phyloP scores from a whole-genome alignment of 2,113 vertebrate genomes.

The Lepisosteus oculatus region DNA sequence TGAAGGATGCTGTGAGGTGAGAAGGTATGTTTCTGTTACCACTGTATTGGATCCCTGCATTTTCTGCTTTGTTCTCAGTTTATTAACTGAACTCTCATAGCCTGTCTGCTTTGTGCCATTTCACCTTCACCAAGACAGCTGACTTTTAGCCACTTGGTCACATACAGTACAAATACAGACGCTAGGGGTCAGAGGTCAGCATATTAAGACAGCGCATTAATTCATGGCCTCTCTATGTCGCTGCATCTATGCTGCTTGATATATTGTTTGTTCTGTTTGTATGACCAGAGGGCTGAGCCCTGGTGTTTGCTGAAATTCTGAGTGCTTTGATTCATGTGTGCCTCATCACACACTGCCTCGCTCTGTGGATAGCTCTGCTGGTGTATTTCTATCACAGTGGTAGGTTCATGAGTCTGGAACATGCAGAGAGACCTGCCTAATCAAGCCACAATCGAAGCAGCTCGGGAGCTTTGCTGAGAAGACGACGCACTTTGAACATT shows the following conservation, averaged over 20 bases:
- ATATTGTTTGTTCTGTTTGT: not conserved
- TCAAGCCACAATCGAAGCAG: not conserved
- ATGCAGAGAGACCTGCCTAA: not conserved
- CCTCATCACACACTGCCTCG: not conserved
- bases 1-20: no score
- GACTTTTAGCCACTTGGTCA: not conserved
- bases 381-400: not conserved
- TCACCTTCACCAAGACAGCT: not conserved
- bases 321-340: not conserved
- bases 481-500: not conserved
- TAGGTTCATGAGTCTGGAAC: not conserved
- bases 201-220: not conserved
- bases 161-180: not conserved
- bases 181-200: not conserved
- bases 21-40: no score
- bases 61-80: no score
- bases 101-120: not conserved
- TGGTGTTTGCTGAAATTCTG: not conserved
- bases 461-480: not conserved
- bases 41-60: no score
- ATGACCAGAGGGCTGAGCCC: not conserved
- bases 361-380: not conserved
- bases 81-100: no score
- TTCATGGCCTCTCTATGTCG: not conserved
- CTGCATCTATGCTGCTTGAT: not conserved